These are phyloP conservation scores for Drosophila seclusa DNA, from an alignment of 2,888 invertebrate species.

Conservation along the genomic window DNA sequence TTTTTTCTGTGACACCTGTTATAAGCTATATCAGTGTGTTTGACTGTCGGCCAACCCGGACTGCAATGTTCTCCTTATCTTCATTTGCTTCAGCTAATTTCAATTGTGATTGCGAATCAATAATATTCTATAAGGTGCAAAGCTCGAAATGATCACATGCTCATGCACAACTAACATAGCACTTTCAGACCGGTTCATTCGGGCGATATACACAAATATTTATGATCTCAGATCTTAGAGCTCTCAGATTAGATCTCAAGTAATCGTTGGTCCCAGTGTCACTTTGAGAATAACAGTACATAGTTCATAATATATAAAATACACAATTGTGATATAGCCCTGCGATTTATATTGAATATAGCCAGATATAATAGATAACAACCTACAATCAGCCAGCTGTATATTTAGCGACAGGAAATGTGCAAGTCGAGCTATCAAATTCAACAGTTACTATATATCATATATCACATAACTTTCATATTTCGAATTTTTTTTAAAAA, in stretches of 20 bases:
- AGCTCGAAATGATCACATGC: background rate
- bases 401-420: background rate
- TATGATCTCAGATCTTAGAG: background rate
- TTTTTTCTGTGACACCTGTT: background rate
- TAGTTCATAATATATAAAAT: background rate
- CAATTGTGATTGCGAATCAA: background rate
- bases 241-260: background rate
- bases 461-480: background rate
- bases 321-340: background rate
- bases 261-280: background rate
- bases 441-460: too few species aligned
- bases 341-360: background rate
- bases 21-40: background rate
- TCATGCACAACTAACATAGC: background rate
- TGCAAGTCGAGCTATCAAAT: background rate
- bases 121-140: background rate
- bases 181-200: background rate
- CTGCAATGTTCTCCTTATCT: background rate
- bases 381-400: background rate
- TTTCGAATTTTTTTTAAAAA: background rate
- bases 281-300: background rate
- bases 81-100: background rate
- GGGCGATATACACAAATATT: background rate
- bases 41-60: background rate
- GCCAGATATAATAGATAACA: background rate